Conservation (phyloP, 2,888 invertebrate genomes). For the Ochropleura leucogaster region DNA sequence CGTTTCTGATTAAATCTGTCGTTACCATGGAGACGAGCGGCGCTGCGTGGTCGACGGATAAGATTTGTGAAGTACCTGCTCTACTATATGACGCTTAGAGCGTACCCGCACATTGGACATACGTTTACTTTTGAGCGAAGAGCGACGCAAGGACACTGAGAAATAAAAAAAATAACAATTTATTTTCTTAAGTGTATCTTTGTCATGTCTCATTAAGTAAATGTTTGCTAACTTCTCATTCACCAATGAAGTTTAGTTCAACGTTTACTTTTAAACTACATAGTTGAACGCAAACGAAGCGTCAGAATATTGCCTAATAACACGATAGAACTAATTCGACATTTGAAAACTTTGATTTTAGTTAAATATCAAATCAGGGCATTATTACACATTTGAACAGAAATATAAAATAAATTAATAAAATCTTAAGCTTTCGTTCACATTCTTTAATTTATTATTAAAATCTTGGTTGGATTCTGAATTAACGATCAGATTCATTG, state of each 20-base stretch:
- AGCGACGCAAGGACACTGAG: background rate
- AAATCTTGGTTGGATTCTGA: background rate
- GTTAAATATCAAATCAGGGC: background rate
- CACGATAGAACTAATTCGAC: background rate
- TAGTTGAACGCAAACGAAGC: slow-evolving; percentile 2
- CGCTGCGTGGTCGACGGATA: background rate
- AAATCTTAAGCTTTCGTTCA: background rate
- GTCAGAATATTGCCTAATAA: background rate
- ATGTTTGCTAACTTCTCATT: background rate
- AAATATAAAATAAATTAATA: background rate
- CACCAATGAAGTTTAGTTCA: background rate
- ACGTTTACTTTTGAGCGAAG: background rate
- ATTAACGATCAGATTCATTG: background rate
- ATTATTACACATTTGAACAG: no score
- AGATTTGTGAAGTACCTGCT: background rate
- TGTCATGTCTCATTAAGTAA: background rate
- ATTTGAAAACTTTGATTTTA: background rate
- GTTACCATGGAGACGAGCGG: background rate
- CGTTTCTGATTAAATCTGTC: background rate
- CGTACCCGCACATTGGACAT: background rate
- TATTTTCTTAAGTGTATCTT: background rate
- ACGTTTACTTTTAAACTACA: background rate
- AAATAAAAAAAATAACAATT: background rate
- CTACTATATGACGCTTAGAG: background rate
- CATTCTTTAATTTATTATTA: background rate